Base-by-base conservation (phyloP, 1,140 invertebrate species). In the Neodiprion virginianus region DNA sequence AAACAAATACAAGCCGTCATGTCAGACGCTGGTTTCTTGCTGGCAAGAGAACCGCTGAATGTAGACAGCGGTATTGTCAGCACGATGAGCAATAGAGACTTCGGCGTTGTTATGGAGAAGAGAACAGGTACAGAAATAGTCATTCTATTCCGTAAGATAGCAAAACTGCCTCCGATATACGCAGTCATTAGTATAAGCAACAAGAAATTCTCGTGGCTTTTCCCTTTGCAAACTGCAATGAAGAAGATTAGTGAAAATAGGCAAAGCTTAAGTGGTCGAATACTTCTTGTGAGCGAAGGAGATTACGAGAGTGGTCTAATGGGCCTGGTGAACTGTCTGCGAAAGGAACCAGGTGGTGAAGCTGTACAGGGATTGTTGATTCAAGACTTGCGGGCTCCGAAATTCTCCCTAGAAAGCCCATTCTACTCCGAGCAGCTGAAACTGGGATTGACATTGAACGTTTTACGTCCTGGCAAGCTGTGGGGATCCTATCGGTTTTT, bases 401-500 rank as follows among this genome's bases (percentile, higher is more conserved):
- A 85, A 3, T 95, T 95, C 76, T 91, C 92, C 77, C 81, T 92
- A 1, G 80, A 91, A 14, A 80, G 92, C 78, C 87, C 91, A 1
- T 88, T 95, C 2, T 95, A 94, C 80, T 81, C 88, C n/a, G 84
- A 90, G 11, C 93, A 95, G 79, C 78, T 94, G 1, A 85, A 91
- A 48, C 89, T 94, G 74, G 94, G 97, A 85, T 86, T 98, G 73
- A 91, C 92, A n/a, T 87, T 95, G n/a, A 98, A 97, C 84, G 92
- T 98, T 10, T 71, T 89, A 5, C 76, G 82, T n/a, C 73, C 80
- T 92, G 91, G 81, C 88, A 91, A 83, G 84, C 93, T 87, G 86
- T 98, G 97, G 91, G 95, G 96, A 12, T 94, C 92, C 47, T 94
- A 96, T 77, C 92, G 96, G 76, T 92, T 96, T 83, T 82, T 94